Evolutionary conservation across 2,797 vertebrate species (phyloP), one percentile per base, ranked within the genome.

Genomic region (Parambassis ranga): DNA sequence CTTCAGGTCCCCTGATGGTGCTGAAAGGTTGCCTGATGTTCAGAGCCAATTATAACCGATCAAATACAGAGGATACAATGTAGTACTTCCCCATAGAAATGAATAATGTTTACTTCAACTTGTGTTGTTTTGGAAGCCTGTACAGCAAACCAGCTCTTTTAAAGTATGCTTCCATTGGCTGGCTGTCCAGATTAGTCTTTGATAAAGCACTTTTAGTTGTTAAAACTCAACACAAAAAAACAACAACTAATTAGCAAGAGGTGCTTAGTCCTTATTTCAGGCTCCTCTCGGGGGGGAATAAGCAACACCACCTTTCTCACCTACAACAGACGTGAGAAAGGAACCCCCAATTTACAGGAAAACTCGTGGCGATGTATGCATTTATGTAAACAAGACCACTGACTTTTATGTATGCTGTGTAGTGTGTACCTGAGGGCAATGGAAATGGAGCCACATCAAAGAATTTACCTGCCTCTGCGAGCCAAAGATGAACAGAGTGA

Each of bases 191-290:
- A 58, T 57, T 60, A 63, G 28, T 37, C 64, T 75, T 71, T 75
- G 63, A 80, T 81, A 48, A 63, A 67, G 55, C 36, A 43, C 58
- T 65, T 61, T 57, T 64, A 60, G 51, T 41, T 51, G 36, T 62
- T 81, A 62, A 55, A 70, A 60, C 28, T 42, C n/a, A 61, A 67
- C 50, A 67, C 37, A 43, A 61, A 82, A 71, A n/a, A n/a, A n/a
- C n/a, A n/a, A 41, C 48, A 62, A 6, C 46, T 58, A 51, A 82
- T 83, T 76, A 71, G 56, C 42, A 48, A 35, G 31, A 76, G 49
- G 53, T 35, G n/a, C 43, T 56, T 24, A 0, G 56, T 28, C 31
- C 14, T 56, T 16, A 39, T 58, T 72, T 70, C 31, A 64, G 59
- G 46, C 59, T 43, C 2, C 14, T 63, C 70, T 72, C 69, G 27